These are phyloP conservation scores for Deladenus siricidicola DNA, from an alignment of 2,888 invertebrate species.

Conservation along the genomic window DNA sequence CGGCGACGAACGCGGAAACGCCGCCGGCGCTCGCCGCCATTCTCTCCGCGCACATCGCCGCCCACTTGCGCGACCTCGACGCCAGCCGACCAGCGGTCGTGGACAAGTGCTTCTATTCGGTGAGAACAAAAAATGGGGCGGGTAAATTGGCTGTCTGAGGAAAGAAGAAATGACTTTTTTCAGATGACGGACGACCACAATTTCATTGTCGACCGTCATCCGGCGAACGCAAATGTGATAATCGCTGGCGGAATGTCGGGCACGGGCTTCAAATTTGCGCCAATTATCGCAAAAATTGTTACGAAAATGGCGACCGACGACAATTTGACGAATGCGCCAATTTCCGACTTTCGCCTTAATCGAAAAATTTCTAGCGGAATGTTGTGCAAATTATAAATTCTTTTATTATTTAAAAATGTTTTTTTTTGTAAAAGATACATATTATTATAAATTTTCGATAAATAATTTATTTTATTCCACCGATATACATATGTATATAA, in stretches of 20 bases:
- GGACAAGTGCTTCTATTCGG: slow-evolving; percentile 30
- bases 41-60: slow-evolving; percentile 19
- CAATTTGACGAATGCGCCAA: too few species aligned
- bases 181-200: slow-evolving; percentile 10
- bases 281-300: slow-evolving; percentile 27
- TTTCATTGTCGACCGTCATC: slow-evolving; percentile 2
- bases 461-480: too few species aligned
- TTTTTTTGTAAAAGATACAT: too few species aligned
- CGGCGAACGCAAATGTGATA: slow-evolving; percentile 30
- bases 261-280: slow-evolving; percentile 47
- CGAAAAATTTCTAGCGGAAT: too few species aligned
- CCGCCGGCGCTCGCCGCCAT: slow-evolving; percentile 16
- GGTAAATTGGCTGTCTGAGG: too few species aligned
- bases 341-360: too few species aligned
- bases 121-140: too few species aligned
- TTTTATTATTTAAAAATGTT: too few species aligned
- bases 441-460: too few species aligned
- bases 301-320: slow-evolving; percentile 13
- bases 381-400: too few species aligned
- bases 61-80: slow-evolving; percentile 29
- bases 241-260: slow-evolving; percentile 47
- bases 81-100: slow-evolving; percentile 14
- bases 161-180: too few species aligned
- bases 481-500: too few species aligned
- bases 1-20: slow-evolving; percentile 5